phyloP scores from a whole-genome alignment of 2,113 vertebrate species.

The Phyllopteryx taeniolatus region DNA sequence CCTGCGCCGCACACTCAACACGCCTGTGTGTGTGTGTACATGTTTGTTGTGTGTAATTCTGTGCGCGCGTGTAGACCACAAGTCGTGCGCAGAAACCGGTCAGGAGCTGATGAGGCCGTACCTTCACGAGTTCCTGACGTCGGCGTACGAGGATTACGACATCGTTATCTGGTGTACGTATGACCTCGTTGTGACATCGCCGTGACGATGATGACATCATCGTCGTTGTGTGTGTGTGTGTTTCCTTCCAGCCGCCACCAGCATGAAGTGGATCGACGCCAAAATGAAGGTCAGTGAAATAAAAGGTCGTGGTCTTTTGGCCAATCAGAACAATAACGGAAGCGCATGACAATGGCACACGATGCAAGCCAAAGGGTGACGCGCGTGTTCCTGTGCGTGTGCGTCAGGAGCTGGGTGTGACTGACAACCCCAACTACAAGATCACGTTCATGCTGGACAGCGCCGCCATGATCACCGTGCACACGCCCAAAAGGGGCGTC shows the following conservation, averaged over 20 bases:
- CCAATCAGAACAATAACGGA: background rate
- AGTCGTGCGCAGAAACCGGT: constrained; percentile 96
- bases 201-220: background rate
- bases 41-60: background rate
- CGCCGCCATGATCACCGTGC: constrained; percentile 98
- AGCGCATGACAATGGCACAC: background rate
- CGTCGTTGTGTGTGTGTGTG: background rate
- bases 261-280: constrained; percentile 99
- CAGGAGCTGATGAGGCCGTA: constrained; percentile 97
- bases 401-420: constrained; percentile 90
- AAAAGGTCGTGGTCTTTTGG: background rate
- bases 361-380: background rate
- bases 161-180: constrained; percentile 99
- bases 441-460: constrained; percentile 98
- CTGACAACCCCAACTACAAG: constrained; percentile 95
- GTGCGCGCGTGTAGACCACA: constrained; percentile 82
- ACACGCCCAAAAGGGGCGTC: constrained; percentile 92
- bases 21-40: background rate
- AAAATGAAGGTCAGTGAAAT: constrained; percentile 93
- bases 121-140: constrained; percentile 95
- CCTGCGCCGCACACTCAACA: background rate
- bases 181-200: background rate
- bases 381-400: constrained; percentile 25
- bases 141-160: constrained; percentile 97
- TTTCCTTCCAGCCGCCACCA: constrained; percentile 87